A percentile compares a stretch with the other conserved stretches of the same genome.
phyloP scores from a whole-genome alignment of 2,797 vertebrate species.

The Onychomys torridus region DNA sequence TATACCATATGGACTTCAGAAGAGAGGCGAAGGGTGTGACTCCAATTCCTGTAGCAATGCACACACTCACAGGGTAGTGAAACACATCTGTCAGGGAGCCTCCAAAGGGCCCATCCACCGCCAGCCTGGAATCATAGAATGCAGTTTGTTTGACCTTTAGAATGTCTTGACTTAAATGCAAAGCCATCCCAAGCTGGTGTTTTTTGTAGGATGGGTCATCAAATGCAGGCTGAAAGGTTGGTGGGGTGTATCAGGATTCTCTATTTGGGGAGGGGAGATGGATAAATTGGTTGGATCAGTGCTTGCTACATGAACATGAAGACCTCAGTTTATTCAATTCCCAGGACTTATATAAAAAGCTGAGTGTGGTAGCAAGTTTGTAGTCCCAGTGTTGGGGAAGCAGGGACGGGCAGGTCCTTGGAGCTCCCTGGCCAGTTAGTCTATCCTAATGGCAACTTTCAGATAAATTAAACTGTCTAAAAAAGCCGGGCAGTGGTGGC shows the following conservation, averaged over 20 bases:
- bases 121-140: conserved; percentile 84
- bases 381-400: background rate
- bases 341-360: background rate
- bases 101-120: conserved; percentile 90
- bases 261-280: background rate
- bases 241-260: background rate
- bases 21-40: conserved; percentile 90
- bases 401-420: background rate
- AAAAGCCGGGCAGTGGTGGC: too few species aligned
- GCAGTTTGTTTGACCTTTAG: background rate
- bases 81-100: conserved; percentile 87
- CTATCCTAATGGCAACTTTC: background rate
- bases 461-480: background rate
- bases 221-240: background rate
- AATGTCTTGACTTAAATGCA: background rate
- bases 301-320: background rate
- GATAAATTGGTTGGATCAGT: background rate
- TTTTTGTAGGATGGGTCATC: background rate
- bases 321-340: background rate
- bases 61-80: conserved; percentile 87
- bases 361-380: background rate
- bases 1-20: conserved; percentile 90
- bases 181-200: background rate
- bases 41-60: conserved; percentile 90
- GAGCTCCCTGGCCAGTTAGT: background rate